A percentile compares a stretch with the other conserved stretches of the same genome.
phyloP scores from a whole-genome alignment of 2,797 vertebrate species.

The Hypotaenidia philippensis region DNA sequence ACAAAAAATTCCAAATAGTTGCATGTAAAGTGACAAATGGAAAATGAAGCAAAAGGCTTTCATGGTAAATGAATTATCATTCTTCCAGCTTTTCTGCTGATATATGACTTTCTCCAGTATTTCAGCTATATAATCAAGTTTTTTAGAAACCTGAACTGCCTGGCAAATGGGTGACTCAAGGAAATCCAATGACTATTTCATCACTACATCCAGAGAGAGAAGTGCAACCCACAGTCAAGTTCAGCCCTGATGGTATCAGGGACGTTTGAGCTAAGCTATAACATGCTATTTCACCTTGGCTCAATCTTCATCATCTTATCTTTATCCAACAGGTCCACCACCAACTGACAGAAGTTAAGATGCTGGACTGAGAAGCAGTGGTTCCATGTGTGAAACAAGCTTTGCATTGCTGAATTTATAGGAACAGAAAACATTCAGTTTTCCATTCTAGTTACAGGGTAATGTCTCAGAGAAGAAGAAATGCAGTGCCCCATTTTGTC shows the following conservation, averaged over 20 bases:
- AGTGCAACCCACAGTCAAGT: slow-evolving; percentile 56
- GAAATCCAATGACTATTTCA: slow-evolving; percentile 65
- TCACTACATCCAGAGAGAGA: slow-evolving; percentile 38
- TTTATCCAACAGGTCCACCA: slow-evolving; percentile 49
- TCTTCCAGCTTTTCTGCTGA: not conserved
- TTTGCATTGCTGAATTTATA: slow-evolving; percentile 27
- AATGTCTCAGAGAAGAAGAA: not conserved
- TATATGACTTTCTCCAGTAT: not conserved
- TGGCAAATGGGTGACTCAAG: slow-evolving; percentile 61
- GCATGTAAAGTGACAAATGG: not conserved
- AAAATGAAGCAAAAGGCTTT: slow-evolving; percentile 2
- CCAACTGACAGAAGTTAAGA: slow-evolving; percentile 39
- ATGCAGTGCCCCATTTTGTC: not conserved
- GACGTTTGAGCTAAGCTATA: slow-evolving; percentile 64
- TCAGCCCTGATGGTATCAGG: slow-evolving; percentile 63
- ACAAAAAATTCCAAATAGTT: not conserved
- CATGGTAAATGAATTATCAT: slow-evolving; percentile 21
- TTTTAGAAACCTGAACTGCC: slow-evolving; percentile 59
- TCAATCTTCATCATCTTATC: slow-evolving; percentile 64
- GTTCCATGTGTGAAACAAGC: slow-evolving; percentile 41
- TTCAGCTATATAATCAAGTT: slow-evolving; percentile 23
- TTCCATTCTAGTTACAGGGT: not conserved
- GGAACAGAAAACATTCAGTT: not conserved
- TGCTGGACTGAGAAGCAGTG: not conserved
- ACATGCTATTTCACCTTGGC: slow-evolving; percentile 48